Percentiles rank a stretch among this genome's conserved stretches.
Conservation (phyloP, 2,113 vertebrate species). For the Pantherophis guttatus region DNA sequence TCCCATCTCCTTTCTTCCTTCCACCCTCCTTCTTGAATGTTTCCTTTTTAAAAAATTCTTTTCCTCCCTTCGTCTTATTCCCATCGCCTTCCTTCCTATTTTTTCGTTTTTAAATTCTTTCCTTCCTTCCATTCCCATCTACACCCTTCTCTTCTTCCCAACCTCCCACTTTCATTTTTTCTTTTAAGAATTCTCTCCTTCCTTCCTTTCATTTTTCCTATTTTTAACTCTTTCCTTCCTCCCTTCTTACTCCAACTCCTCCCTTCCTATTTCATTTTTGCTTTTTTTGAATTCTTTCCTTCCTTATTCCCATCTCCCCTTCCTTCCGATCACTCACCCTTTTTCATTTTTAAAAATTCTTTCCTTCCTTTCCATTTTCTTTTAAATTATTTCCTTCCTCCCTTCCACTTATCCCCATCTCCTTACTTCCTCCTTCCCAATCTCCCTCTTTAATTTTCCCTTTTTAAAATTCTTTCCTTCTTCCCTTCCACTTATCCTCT, state of each 20-base stretch:
- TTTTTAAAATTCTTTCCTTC: not conserved
- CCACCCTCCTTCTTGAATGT: too few species aligned
- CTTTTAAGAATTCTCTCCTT: not conserved
- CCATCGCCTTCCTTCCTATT: not conserved
- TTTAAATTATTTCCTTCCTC: not conserved
- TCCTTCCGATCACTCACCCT: too few species aligned
- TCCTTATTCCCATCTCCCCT: too few species aligned
- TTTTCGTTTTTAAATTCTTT: too few species aligned
- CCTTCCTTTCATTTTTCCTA: too few species aligned
- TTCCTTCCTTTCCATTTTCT: too few species aligned
- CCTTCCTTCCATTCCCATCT: not conserved
- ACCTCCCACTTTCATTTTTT: too few species aligned
- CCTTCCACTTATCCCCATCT: not conserved
- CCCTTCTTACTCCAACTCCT: too few species aligned
- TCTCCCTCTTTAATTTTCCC: too few species aligned
- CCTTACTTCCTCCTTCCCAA: not conserved
- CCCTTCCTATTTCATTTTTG: not conserved
- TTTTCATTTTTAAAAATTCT: not conserved
- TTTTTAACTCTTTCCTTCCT: not conserved
- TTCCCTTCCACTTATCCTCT: too few species aligned
- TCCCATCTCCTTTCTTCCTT: not conserved
- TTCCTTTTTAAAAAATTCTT: too few species aligned
- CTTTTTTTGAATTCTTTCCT: not conserved
- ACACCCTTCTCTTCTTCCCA: not conserved
- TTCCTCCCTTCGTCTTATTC: not conserved